Base-by-base conservation (phyloP, 2,888 invertebrate species). In the Callyntrura guangdongensis region DNA sequence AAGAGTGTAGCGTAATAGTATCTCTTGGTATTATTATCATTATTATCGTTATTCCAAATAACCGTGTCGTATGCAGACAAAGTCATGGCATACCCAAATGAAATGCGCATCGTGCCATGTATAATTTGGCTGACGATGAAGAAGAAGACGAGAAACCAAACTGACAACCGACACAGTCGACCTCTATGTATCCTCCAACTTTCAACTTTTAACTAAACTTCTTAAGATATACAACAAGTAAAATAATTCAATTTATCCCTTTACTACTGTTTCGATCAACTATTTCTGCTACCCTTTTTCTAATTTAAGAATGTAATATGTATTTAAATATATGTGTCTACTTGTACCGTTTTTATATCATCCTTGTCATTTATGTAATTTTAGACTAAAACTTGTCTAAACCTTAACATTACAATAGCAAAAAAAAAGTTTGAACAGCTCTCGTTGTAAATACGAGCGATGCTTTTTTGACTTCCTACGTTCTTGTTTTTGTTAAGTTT, bases 311-410 rank as follows among this genome's bases (percentile, higher is more conserved):
- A 12, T 47, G 4, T 20, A 49, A 17, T 64, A 47, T 47, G 45
- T 72, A 47, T 47, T 72, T 9, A n/a, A 69, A 69, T 74, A 49
- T 17, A 17, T 72, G 17, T 17, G 45, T 72, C 1, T 49, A 74
- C 20, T 67, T 36, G 45, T 69, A 69, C 45, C 36, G 69, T 74
- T 74, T 74, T 74, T 74, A 74, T 74, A 74, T 74, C 49, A n/a
- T 74, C 47, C n/a, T 74, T 74, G 49, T 74, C 47, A 22, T 53
- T 61, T 61, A n/a, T 20, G 20, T 74, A 49, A 74, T 47, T 45
- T 69, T 69, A 69, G 22, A 56, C 56, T 56, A 56, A 61, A 61
- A n/a, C n/a, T n/a, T n/a, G n/a, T n/a, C 61, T 20, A 22, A 61
- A 8, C 20, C 11, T 8, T 20, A 61, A 20, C 22, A n/a, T 59